phyloP scores from a whole-genome alignment of 2,797 vertebrate genomes.

The Schizopygopsis malacanthus region DNA sequence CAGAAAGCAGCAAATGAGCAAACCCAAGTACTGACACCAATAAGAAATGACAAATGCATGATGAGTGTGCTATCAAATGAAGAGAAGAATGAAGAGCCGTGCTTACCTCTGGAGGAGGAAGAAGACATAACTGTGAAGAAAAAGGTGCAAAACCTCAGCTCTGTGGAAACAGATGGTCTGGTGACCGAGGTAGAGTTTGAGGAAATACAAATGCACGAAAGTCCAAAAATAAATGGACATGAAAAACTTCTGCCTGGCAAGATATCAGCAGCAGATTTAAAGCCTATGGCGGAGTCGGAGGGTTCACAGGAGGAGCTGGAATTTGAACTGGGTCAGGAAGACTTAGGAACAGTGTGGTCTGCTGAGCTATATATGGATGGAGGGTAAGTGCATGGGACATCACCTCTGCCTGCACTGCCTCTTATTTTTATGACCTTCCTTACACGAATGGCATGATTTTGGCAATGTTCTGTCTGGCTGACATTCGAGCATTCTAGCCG shows the following conservation, averaged over 20 bases:
- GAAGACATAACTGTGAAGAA: conserved; percentile 38
- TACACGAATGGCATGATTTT: conserved; percentile 12
- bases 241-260: conserved; percentile 26
- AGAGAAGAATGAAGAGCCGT: background rate
- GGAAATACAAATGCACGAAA: conserved; percentile 68
- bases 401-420: conserved; percentile 36
- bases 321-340: conserved; percentile 77
- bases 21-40: background rate
- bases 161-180: conserved; percentile 42
- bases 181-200: conserved; percentile 67
- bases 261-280: conserved; percentile 29
- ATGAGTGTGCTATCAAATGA: background rate
- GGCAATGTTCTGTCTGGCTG: background rate
- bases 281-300: conserved; percentile 63
- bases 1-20: conserved; percentile 4
- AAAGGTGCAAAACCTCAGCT: conserved; percentile 18
- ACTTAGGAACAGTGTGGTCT: conserved; percentile 75
- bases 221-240: conserved; percentile 34
- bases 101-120: conserved; percentile 4
- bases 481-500: background rate
- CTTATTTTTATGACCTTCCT: background rate
- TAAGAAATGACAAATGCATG: conserved; percentile 1
- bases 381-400: conserved; percentile 73
- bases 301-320: conserved; percentile 73
- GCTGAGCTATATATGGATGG: conserved; percentile 78